phyloP scores from a whole-genome alignment of 2,888 invertebrate species.

The Plutella xylostella region DNA sequence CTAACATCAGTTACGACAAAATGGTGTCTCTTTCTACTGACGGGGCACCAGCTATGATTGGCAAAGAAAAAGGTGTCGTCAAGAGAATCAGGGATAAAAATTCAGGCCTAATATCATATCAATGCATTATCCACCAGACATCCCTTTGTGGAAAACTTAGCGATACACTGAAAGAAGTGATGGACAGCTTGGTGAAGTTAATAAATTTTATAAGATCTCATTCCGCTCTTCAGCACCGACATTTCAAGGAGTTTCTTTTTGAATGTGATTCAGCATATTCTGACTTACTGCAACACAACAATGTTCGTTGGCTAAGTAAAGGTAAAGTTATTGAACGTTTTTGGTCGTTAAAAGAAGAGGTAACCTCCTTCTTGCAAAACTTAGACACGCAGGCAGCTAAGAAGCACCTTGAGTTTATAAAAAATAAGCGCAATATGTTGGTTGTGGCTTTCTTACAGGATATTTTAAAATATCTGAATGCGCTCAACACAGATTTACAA shows the following conservation, averaged over 20 bases:
- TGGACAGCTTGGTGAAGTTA: conserved; percentile 12
- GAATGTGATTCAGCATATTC: conserved; percentile 23
- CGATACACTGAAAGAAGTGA: conserved; percentile 11
- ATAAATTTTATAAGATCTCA: conserved; percentile 7
- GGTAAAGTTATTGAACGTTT: conserved; percentile 18
- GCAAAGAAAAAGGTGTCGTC: conserved; percentile 19
- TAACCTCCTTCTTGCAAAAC: conserved; percentile 21
- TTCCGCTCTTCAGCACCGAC: conserved; percentile 19
- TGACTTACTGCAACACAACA: conserved; percentile 23
- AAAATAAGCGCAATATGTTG: conserved; percentile 18
- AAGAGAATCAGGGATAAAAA: conserved; percentile 19
- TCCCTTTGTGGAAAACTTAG: conserved; percentile 16
- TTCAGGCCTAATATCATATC: conserved; percentile 17
- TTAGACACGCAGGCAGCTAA: conserved; percentile 22
- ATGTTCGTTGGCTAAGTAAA: conserved; percentile 17
- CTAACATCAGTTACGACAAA: conserved; percentile 15
- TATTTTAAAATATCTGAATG: conserved; percentile 17
- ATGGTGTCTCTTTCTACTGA: conserved; percentile 14
- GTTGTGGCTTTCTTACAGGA: conserved; percentile 18
- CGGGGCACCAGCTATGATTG: conserved; percentile 19
- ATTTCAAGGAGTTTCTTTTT: conserved; percentile 17
- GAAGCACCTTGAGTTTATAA: conserved; percentile 17
- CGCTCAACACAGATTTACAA: conserved; percentile 18
- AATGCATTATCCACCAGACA: conserved; percentile 18
- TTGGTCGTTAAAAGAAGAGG: conserved; percentile 18